phyloP scores from a whole-genome alignment of 2,797 vertebrate genomes.

The Acomys russatus region DNA sequence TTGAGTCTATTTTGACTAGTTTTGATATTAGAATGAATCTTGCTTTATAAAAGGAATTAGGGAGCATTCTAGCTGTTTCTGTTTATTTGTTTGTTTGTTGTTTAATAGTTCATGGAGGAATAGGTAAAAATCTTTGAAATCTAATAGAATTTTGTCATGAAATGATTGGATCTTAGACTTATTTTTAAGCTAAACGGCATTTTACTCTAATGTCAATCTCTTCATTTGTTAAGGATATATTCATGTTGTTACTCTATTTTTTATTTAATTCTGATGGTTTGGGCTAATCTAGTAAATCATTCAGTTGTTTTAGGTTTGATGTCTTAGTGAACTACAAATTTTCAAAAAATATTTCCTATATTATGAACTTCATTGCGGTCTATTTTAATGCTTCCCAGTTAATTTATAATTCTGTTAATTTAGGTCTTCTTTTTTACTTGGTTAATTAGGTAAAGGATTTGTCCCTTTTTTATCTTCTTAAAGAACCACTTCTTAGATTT shows the following conservation, averaged over 20 bases:
- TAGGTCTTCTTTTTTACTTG: not conserved
- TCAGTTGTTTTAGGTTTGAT: not conserved
- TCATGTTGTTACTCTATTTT: not conserved
- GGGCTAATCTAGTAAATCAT: not conserved
- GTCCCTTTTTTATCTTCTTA: not conserved
- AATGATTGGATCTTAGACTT: too few relatives aligned
- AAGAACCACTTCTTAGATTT: not conserved
- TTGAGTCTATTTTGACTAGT: too few relatives aligned
- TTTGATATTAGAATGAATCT: too few relatives aligned
- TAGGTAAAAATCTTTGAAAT: too few relatives aligned
- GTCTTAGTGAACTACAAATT: not conserved
- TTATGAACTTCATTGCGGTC: not conserved
- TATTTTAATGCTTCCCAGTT: not conserved
- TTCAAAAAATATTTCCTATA: not conserved
- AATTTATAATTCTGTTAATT: too few relatives aligned
- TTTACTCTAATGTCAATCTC: not conserved
- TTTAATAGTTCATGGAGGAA: too few relatives aligned
- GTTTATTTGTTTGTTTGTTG: too few relatives aligned
- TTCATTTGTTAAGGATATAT: not conserved
- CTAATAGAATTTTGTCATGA: too few relatives aligned
- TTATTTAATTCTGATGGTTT: not conserved
- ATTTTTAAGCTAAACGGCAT: too few relatives aligned
- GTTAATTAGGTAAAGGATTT: not conserved
- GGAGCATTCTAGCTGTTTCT: too few relatives aligned
- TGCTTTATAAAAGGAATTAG: too few relatives aligned